Evolutionary conservation across 2,113 vertebrate species (phyloP).

Genomic region (Litocranius walleri): DNA sequence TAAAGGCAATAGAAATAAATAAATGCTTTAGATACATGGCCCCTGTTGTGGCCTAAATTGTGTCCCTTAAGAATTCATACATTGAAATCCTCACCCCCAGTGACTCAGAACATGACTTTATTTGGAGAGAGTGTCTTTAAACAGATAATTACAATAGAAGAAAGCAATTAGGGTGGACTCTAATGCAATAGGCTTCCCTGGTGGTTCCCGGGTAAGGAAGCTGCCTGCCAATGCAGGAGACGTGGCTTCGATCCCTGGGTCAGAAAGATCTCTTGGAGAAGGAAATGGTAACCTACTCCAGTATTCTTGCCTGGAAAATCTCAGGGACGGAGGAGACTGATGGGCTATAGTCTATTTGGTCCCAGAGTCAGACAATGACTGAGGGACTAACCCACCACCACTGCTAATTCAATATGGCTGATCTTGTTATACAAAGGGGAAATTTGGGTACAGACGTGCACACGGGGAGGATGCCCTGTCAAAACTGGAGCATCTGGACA

Average conservation of each 20-base stretch:
- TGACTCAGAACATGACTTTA: background rate
- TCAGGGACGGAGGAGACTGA: background rate
- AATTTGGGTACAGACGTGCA: background rate
- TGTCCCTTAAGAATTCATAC: background rate
- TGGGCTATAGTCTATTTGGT: background rate
- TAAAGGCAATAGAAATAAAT: background rate
- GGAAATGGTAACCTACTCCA: background rate
- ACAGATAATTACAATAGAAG: background rate
- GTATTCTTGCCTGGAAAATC: background rate
- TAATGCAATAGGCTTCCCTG: background rate
- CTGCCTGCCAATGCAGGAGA: background rate
- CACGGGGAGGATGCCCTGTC: rapidly evolving
- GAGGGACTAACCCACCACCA: background rate
- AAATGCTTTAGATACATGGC: background rate
- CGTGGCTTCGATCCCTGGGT: rapidly evolving
- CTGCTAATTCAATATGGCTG: background rate
- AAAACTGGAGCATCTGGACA: background rate
- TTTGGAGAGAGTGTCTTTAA: background rate
- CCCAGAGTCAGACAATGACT: background rate
- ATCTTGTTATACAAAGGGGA: background rate
- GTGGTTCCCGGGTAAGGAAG: background rate
- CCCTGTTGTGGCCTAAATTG: background rate
- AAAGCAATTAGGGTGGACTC: background rate
- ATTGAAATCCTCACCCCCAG: too few species aligned
- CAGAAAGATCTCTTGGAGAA: background rate